phyloP scores from a whole-genome alignment of 2,797 vertebrate species.

The Threskiornis aethiopicus region DNA sequence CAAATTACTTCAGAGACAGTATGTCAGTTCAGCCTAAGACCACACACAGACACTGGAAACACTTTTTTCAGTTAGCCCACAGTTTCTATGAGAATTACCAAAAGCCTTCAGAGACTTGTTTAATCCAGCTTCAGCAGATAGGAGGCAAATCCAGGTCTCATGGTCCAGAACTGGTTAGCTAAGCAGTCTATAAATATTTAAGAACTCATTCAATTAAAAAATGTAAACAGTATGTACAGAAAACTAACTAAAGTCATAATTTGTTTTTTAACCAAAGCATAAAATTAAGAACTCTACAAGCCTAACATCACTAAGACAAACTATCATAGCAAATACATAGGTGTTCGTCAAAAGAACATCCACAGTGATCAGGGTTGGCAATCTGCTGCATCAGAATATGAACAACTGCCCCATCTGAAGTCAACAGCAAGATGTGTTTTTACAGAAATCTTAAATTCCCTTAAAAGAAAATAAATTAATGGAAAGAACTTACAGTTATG shows the following conservation, averaged over 20 bases:
- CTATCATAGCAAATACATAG: neutral
- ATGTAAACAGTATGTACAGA: neutral
- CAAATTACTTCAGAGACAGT: neutral
- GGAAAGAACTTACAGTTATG: neutral
- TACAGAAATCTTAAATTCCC: neutral
- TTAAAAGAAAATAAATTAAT: neutral
- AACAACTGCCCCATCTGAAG: neutral
- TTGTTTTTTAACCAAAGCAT: neutral
- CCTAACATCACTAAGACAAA: neutral
- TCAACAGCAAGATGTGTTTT: neutral
- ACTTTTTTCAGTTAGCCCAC: neutral
- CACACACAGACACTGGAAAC: neutral
- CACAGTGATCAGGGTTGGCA: neutral
- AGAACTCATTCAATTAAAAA: neutral
- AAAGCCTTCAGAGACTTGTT: neutral
- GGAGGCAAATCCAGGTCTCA: neutral
- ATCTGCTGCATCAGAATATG: neutral
- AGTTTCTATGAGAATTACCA: neutral
- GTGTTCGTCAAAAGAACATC: neutral
- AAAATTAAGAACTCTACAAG: neutral
- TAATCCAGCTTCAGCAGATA: neutral
- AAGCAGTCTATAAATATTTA: neutral
- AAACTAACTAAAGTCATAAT: neutral
- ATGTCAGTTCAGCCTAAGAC: neutral
- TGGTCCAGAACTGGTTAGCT: neutral